Conservation (phyloP, 2,888 invertebrate species). For the Stictocephala bisonia region DNA sequence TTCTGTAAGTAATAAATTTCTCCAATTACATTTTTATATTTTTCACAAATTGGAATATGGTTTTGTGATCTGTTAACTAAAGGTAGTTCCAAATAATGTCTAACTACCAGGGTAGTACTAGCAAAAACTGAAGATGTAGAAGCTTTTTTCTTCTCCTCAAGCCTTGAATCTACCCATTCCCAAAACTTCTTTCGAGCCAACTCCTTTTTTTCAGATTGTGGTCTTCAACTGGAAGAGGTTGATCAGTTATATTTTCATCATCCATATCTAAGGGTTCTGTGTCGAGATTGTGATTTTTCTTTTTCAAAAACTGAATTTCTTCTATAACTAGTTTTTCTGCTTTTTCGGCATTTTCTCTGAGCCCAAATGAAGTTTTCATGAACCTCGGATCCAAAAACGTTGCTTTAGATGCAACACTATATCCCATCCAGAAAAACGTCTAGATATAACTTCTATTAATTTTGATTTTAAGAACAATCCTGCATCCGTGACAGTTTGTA, state of each 20-base stretch:
- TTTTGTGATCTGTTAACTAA: constrained; percentile 22
- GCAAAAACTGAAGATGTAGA: constrained; percentile 15
- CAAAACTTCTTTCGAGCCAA: constrained; percentile 6
- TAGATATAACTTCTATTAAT: constrained; percentile 7
- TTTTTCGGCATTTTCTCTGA: not conserved
- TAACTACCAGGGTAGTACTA: not conserved
- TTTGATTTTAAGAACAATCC: constrained; percentile 7
- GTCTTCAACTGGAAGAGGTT: not conserved
- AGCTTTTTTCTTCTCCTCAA: constrained; percentile 10
- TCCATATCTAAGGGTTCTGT: not conserved
- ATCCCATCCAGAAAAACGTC: constrained; percentile 4
- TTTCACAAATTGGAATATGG: not conserved
- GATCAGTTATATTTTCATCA: not conserved
- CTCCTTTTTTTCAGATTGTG: not conserved
- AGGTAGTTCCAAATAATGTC: constrained; percentile 25
- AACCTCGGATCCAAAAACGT: constrained; percentile 17
- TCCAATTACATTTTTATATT: not conserved
- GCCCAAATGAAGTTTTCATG: constrained; percentile 24
- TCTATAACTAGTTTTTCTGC: constrained; percentile 1
- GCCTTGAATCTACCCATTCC: constrained; percentile 10
- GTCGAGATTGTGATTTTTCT: not conserved
- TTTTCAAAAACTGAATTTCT: not conserved
- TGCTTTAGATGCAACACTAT: not conserved
- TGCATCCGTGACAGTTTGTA: not conserved
- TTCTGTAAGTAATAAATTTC: too few species aligned